Evolutionary conservation across 2,888 invertebrate species (phyloP).

Genomic region (Ctenicera cuprea): DNA sequence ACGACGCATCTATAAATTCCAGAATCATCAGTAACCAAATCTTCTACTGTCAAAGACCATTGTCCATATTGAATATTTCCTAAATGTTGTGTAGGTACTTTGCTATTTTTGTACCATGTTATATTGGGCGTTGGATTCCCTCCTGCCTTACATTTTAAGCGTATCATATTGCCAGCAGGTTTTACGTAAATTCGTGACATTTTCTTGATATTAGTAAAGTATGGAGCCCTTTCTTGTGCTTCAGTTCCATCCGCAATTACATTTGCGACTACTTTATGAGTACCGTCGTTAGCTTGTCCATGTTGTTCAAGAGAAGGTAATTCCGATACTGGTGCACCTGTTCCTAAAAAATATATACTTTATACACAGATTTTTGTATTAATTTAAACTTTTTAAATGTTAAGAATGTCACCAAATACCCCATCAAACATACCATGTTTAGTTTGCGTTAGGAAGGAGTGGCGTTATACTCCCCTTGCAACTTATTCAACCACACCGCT

Average conservation of each 20-base stretch:
- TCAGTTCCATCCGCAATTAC: slow-evolving; percentile 15
- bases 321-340: slow-evolving; percentile 31
- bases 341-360: slow-evolving; percentile 42
- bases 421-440: no score
- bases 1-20: slow-evolving; percentile 93
- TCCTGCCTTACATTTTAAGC: slow-evolving; percentile 82
- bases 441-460: no score
- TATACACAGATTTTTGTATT: no score
- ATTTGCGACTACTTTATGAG: slow-evolving; percentile 39
- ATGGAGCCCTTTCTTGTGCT: slow-evolving; percentile 57
- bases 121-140: no score
- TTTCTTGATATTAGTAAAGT: slow-evolving; percentile 72
- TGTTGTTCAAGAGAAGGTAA: slow-evolving; percentile 30
- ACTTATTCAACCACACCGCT: no score
- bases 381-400: no score
- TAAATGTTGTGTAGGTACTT: slow-evolving; percentile 77
- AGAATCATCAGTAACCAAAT: slow-evolving; percentile 87
- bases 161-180: slow-evolving; percentile 86
- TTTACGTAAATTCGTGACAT: slow-evolving; percentile 76
- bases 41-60: slow-evolving; percentile 86
- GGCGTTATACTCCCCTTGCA: no score
- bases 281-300: slow-evolving; percentile 46
- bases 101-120: slow-evolving; percentile 89
- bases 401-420: no score
- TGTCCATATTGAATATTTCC: slow-evolving; percentile 81